Percentiles rank a stretch among this genome's conserved stretches.
These are phyloP conservation scores for Panopea generosa DNA, from an alignment of 2,888 invertebrate species.

Conservation along the genomic window DNA sequence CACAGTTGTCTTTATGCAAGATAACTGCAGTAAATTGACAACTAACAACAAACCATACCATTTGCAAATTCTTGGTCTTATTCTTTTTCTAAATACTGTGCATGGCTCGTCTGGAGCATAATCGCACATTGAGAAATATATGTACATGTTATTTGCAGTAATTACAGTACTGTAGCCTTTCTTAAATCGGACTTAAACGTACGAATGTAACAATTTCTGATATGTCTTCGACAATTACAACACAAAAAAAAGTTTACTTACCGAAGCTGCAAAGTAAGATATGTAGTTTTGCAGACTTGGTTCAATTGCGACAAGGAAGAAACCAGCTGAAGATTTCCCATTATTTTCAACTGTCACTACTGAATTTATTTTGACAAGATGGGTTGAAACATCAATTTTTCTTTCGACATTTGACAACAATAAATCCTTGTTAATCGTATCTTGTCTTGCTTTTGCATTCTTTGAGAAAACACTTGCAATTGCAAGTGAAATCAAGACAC, in stretches of 20 bases:
- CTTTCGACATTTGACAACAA: constrained; percentile 91
- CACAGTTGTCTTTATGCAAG: no score
- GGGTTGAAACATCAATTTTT: constrained; percentile 94
- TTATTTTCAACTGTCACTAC: constrained; percentile 94
- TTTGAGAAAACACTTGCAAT: constrained; percentile 59
- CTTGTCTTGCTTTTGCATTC: constrained; percentile 65
- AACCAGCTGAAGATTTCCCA: constrained; percentile 90
- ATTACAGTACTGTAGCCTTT: no score
- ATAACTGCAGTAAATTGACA: no score
- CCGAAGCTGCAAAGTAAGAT: constrained; percentile 90
- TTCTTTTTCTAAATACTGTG: no score
- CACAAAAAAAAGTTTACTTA: constrained; percentile 84
- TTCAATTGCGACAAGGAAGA: constrained; percentile 91
- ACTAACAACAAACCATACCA: no score
- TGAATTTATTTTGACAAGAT: constrained; percentile 93
- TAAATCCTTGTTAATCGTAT: constrained; percentile 78
- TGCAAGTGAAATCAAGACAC: constrained; percentile 1
- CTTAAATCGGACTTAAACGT: no score
- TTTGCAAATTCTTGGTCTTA: no score
- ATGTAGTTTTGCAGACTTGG: constrained; percentile 89
- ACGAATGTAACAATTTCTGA: no score
- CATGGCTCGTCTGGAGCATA: no score
- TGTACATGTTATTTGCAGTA: no score
- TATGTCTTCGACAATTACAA: no score
- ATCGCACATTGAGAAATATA: no score